Conservation (phyloP, 2,888 invertebrate species). For the Galeopsomyia nigrocyanea region DNA sequence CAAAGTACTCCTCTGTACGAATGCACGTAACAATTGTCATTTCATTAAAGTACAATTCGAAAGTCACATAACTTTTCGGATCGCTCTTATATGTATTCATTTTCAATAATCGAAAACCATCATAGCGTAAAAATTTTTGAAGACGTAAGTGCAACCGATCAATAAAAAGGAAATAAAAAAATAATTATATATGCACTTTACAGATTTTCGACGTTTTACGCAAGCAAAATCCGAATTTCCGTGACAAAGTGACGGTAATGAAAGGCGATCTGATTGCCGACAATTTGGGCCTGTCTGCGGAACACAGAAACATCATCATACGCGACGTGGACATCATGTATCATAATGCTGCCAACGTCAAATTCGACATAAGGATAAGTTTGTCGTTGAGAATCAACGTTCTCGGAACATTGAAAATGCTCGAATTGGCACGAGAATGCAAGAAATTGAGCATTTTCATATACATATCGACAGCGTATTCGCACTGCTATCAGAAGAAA, state of each 20-base stretch:
- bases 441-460: constrained; percentile 51
- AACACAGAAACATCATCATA: constrained; percentile 46
- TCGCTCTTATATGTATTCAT: too few relatives aligned
- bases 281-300: constrained; percentile 51
- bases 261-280: constrained; percentile 51
- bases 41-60: too few relatives aligned
- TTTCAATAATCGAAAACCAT: too few relatives aligned
- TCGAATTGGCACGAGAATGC: constrained; percentile 55
- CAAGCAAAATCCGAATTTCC: constrained; percentile 48
- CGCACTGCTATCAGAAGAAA: constrained; percentile 50
- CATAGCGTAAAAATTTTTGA: too few relatives aligned
- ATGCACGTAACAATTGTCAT: too few relatives aligned
- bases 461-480: constrained; percentile 57
- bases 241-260: constrained; percentile 49
- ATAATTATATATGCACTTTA: too few relatives aligned
- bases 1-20: too few relatives aligned
- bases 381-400: constrained; percentile 51
- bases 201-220: constrained; percentile 56
- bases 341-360: constrained; percentile 54
- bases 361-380: constrained; percentile 48
- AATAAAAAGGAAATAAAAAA: too few relatives aligned
- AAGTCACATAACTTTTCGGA: too few relatives aligned
- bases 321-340: constrained; percentile 55
- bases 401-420: constrained; percentile 52
- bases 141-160: too few relatives aligned